A percentile compares a stretch with the other conserved stretches of the same genome.
Conservation (phyloP, 2,797 vertebrate species). For the Linurgus olivaceus region DNA sequence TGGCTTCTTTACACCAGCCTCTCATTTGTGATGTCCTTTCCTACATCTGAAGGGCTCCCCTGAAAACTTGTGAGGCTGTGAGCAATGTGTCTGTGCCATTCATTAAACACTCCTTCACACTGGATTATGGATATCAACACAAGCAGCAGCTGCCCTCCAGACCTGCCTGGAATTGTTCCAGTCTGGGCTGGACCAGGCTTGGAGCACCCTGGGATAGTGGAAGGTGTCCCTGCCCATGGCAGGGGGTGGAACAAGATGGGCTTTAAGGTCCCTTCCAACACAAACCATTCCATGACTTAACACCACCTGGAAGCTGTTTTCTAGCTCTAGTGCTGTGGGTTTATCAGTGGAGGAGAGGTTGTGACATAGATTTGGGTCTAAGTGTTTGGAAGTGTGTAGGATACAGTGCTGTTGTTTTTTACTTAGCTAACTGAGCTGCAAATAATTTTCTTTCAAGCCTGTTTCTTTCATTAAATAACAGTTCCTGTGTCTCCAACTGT, state of each 20-base stretch:
- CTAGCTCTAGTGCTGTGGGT: rapidly evolving
- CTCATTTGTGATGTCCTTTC: neutral
- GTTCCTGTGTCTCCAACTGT: neutral
- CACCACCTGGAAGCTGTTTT: neutral
- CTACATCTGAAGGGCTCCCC: neutral
- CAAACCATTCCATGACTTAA: neutral
- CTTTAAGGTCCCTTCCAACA: neutral
- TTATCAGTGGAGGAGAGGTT: neutral
- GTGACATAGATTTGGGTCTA: neutral
- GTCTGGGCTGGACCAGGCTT: neutral
- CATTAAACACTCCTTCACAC: neutral
- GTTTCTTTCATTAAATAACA: neutral
- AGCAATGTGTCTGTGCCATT: neutral
- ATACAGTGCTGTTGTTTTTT: neutral
- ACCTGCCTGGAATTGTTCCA: neutral
- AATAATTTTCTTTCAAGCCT: neutral
- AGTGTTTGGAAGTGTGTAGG: neutral
- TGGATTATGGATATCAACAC: neutral
- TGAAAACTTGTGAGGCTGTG: neutral
- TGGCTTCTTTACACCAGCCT: neutral
- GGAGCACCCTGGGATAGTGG: neutral
- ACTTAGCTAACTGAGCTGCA: neutral
- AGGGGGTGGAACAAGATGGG: neutral
- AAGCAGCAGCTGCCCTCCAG: neutral
- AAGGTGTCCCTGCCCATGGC: neutral